phyloP scores from a whole-genome alignment of 2,888 invertebrate species.

The Phengaris arion region DNA sequence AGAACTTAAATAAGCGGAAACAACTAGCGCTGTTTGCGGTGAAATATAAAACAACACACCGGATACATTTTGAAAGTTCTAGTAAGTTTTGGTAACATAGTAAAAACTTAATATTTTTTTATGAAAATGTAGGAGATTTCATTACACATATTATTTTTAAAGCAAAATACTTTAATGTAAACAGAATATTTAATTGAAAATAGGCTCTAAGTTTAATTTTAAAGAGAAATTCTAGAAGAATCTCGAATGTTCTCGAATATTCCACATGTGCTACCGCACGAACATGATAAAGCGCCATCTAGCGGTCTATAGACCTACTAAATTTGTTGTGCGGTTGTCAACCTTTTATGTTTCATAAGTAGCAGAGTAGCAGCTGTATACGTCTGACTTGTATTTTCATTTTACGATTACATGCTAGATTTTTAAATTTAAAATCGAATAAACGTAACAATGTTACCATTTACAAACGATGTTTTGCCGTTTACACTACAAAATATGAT shows the following conservation, averaged over 20 bases:
- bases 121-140: slow-evolving; percentile 34
- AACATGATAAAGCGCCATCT: slow-evolving; percentile 42
- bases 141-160: not conserved
- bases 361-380: too few species aligned
- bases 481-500: too few species aligned
- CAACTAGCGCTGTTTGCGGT: slow-evolving; percentile 50
- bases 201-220: slow-evolving; percentile 4
- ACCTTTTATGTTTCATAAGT: slow-evolving; percentile 47
- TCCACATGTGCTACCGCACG: slow-evolving; percentile 35
- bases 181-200: slow-evolving; percentile 42
- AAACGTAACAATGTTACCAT: too few species aligned
- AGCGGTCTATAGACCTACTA: slow-evolving; percentile 45
- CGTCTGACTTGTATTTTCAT: too few species aligned
- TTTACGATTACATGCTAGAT: too few species aligned
- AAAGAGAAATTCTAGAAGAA: slow-evolving; percentile 46
- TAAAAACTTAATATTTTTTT: slow-evolving; percentile 38
- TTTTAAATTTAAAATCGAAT: too few species aligned
- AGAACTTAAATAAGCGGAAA: slow-evolving; percentile 48
- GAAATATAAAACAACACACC: slow-evolving; percentile 47
- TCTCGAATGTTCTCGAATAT: slow-evolving; percentile 60
- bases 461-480: too few species aligned
- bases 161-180: not conserved
- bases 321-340: slow-evolving; percentile 40
- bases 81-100: slow-evolving; percentile 42
- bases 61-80: slow-evolving; percentile 65